phyloP scores from a whole-genome alignment of 2,888 invertebrate species.

The Eupithecia subumbrata region DNA sequence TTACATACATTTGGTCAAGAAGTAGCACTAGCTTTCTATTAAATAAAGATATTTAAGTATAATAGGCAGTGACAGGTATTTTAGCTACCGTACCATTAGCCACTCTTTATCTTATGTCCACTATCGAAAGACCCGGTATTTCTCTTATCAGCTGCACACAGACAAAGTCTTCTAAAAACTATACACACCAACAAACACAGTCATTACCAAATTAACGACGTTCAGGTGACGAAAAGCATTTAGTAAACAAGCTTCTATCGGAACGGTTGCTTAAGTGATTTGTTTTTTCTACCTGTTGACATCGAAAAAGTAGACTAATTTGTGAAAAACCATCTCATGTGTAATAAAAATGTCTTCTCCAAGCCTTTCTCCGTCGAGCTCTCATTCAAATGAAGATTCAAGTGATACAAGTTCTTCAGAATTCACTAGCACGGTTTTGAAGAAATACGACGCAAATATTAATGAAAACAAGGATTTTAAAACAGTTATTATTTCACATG shows the following conservation, averaged over 20 bases:
- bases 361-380: conserved; percentile 65
- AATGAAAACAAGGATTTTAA: conserved; percentile 56
- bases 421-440: conserved; percentile 53
- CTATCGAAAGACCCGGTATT: conserved; percentile 78
- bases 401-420: conserved; percentile 65
- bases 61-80: conserved; percentile 62
- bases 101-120: conserved; percentile 70
- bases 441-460: conserved; percentile 51
- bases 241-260: conserved; percentile 76
- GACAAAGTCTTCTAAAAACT: conserved; percentile 61
- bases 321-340: neutral
- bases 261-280: conserved; percentile 69
- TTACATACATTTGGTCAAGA: neutral
- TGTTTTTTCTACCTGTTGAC: conserved; percentile 15
- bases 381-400: conserved; percentile 66
- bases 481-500: conserved; percentile 67
- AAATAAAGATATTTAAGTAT: neutral
- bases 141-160: conserved; percentile 77
- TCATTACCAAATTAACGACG: conserved; percentile 82
- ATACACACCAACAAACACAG: conserved; percentile 73
- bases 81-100: conserved; percentile 78
- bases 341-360: conserved; percentile 60
- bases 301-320: neutral
- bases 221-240: conserved; percentile 80
- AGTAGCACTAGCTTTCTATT: neutral